Conservation (phyloP, 2,888 invertebrate species). For the Agrochola litura region DNA sequence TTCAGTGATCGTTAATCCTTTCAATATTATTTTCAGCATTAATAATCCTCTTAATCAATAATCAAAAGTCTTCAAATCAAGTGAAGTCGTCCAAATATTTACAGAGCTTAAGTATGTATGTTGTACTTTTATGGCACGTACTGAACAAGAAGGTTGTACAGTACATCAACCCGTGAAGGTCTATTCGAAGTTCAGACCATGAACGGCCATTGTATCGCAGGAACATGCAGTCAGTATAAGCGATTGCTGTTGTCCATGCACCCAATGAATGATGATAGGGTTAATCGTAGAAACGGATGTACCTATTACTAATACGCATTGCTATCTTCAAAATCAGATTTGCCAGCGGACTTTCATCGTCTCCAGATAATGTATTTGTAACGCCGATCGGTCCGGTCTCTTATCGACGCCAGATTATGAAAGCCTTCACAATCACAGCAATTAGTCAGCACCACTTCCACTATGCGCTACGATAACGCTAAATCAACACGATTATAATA, state of each 20-base stretch:
- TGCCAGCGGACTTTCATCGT: constrained; percentile 59
- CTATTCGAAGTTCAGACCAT: constrained; percentile 1
- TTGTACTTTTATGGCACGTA: constrained; percentile 7
- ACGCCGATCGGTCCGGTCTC: constrained; percentile 66
- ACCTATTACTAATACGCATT: neutral
- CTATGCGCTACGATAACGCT: constrained; percentile 53
- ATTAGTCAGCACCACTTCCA: constrained; percentile 68
- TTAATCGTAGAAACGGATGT: constrained; percentile 26
- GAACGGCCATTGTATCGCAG: constrained; percentile 6
- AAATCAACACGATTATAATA: constrained; percentile 46
- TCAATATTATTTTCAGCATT: constrained; percentile 24
- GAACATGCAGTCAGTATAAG: constrained; percentile 8
- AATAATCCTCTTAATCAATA: constrained; percentile 25
- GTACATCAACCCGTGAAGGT: constrained; percentile 37
- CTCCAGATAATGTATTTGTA: constrained; percentile 73
- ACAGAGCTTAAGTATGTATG: constrained; percentile 11
- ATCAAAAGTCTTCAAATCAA: constrained; percentile 14
- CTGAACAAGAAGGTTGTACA: constrained; percentile 15
- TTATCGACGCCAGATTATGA: constrained; percentile 76
- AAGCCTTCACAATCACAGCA: constrained; percentile 74
- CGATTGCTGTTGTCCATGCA: constrained; percentile 12
- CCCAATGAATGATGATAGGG: constrained; percentile 7
- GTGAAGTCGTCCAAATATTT: constrained; percentile 25
- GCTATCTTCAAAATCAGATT: constrained; percentile 26
- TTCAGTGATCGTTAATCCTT: constrained; percentile 27